Conservation (phyloP, 1,140 invertebrate species). For the Thalassaphorura encarpata region DNA sequence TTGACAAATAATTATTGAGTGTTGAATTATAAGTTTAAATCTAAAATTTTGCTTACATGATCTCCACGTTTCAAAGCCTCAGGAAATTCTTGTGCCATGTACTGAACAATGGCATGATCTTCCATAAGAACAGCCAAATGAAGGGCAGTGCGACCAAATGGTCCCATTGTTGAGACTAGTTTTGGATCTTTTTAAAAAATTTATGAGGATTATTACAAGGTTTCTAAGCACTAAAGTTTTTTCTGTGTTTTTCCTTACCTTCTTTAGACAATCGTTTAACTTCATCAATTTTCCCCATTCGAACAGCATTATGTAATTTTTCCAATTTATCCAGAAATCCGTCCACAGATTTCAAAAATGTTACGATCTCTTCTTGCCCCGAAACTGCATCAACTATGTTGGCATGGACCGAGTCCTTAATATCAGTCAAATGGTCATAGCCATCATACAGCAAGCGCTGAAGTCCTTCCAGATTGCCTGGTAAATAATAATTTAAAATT, state of each 20-base stretch:
- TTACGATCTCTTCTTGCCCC: slow-evolving; percentile 49
- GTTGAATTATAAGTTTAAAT: neutral
- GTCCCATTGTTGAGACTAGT: slow-evolving; percentile 63
- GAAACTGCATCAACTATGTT: slow-evolving; percentile 57
- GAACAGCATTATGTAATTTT: slow-evolving; percentile 59
- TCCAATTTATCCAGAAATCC: slow-evolving; percentile 56
- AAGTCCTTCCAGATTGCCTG: slow-evolving; percentile 64
- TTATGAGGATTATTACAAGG: neutral
- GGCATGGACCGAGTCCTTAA: slow-evolving; percentile 49
- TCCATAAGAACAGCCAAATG: slow-evolving; percentile 74
- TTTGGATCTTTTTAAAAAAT: slow-evolving; percentile 35
- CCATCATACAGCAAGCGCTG: slow-evolving; percentile 68
- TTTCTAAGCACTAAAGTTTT: neutral
- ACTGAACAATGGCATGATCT: slow-evolving; percentile 61
- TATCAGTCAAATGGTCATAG: slow-evolving; percentile 74
- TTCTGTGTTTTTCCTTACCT: neutral
- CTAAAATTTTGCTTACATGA: slow-evolving; percentile 54
- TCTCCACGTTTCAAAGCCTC: slow-evolving; percentile 64
- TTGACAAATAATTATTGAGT: neutral
- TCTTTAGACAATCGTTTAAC: slow-evolving; percentile 47
- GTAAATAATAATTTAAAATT: slow-evolving; percentile 31
- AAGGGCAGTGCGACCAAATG: slow-evolving; percentile 52
- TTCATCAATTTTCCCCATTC: slow-evolving; percentile 50
- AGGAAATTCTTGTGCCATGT: slow-evolving; percentile 58
- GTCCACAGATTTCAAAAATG: slow-evolving; percentile 53